These are phyloP conservation scores for Cheilosia grossa DNA, from an alignment of 2,888 invertebrate species.

Conservation along the genomic window DNA sequence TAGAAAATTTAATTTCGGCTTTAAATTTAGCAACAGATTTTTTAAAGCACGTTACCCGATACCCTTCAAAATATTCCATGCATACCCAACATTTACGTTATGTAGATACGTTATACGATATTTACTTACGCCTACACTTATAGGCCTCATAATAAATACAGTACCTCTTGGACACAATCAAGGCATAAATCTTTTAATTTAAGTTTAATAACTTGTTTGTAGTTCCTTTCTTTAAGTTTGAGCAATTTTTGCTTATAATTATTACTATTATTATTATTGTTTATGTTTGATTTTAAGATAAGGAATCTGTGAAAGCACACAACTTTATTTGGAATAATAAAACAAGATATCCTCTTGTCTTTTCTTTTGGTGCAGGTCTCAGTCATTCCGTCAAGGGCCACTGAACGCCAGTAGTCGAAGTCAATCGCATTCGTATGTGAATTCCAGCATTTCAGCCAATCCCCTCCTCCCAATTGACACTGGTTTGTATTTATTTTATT, in stretches of 20 bases:
- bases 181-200: background rate
- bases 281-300: conserved; percentile 18
- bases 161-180: too few relatives aligned
- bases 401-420: conserved; percentile 84
- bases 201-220: background rate
- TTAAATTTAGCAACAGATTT: too few relatives aligned
- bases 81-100: background rate
- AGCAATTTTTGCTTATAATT: background rate
- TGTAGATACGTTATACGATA: background rate
- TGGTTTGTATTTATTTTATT: conserved; percentile 84
- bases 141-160: too few relatives aligned
- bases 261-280: background rate
- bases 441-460: conserved; percentile 96
- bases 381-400: conserved; percentile 93
- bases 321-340: conserved; percentile 77
- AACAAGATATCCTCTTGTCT: conserved; percentile 83
- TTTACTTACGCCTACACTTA: background rate
- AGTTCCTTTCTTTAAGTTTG: background rate
- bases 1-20: too few relatives aligned
- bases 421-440: conserved; percentile 88
- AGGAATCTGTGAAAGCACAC: conserved; percentile 27
- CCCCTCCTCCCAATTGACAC: conserved; percentile 95
- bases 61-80: background rate
- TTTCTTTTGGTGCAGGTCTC: conserved; percentile 90
- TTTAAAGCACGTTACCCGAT: background rate